Conservation (phyloP, 2,888 invertebrate species). For the Caenorhabditis wallacei region DNA sequence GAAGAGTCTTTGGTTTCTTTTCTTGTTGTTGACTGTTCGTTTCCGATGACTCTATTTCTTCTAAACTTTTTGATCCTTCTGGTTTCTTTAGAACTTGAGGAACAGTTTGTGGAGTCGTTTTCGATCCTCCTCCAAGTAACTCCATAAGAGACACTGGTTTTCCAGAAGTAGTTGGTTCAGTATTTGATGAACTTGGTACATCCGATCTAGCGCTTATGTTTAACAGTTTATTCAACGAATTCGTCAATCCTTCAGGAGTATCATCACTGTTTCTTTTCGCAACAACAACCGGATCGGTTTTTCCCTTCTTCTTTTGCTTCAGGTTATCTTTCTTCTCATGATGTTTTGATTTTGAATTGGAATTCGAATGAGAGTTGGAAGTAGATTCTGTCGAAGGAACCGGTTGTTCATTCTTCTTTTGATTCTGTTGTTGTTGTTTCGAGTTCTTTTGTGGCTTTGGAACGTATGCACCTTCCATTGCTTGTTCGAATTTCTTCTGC, state of each 20-base stretch:
- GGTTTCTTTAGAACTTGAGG: conserved; percentile 2
- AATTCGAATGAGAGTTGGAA: neutral
- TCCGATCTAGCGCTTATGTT: conserved; percentile 17
- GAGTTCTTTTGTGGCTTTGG: conserved; percentile 42
- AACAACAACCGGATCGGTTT: conserved; percentile 17
- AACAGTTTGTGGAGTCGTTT: neutral
- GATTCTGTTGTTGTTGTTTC: neutral
- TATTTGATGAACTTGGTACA: neutral
- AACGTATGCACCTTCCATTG: conserved; percentile 39
- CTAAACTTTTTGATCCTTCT: conserved; percentile 18
- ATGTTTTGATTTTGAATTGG: neutral
- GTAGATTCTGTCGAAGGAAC: neutral
- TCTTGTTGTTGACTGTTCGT: neutral
- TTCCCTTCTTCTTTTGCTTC: conserved; percentile 33
- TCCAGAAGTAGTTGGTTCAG: neutral
- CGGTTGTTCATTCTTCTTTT: conserved; percentile 1
- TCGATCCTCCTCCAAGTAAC: conserved; percentile 28
- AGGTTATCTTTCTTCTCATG: neutral
- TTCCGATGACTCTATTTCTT: conserved; percentile 10
- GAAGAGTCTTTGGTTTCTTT: conserved; percentile 12
- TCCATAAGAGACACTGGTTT: conserved; percentile 47
- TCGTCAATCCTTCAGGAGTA: conserved; percentile 13
- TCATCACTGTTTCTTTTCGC: conserved; percentile 14
- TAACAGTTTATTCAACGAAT: conserved; percentile 38
- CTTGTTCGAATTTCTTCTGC: conserved; percentile 14